These are phyloP conservation scores for Nothocercus nigrocapillus DNA, from an alignment of 2,113 vertebrate genomes.

Conservation along the genomic window DNA sequence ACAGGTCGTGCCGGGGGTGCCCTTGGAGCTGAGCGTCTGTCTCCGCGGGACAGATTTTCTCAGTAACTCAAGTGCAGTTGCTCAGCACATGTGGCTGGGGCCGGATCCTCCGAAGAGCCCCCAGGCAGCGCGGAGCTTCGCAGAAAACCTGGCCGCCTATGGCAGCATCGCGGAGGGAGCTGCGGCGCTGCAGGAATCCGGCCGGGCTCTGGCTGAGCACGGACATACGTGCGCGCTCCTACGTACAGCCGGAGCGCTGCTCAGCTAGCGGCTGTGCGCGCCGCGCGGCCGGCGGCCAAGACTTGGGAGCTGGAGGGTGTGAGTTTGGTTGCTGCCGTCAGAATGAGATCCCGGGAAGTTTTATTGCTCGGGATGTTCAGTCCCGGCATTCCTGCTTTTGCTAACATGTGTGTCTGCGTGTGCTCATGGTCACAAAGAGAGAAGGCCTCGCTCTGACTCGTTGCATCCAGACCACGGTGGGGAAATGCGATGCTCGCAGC, in stretches of 20 bases:
- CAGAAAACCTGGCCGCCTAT: neutral
- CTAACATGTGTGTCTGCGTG: too few species aligned
- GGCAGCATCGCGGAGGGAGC: neutral
- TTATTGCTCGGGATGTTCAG: neutral
- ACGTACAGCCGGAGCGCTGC: neutral
- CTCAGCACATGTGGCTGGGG: neutral
- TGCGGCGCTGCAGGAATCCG: neutral
- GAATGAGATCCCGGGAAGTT: neutral
- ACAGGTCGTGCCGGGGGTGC: neutral
- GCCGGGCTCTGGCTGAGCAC: neutral
- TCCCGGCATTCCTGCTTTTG: neutral
- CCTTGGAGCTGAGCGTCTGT: neutral
- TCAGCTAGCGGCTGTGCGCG: neutral
- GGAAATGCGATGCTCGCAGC: neutral
- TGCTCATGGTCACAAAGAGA: neutral
- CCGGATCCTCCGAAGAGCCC: slow-evolving; percentile 3
- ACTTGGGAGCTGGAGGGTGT: neutral
- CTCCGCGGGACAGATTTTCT: neutral
- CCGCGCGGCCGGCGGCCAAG: neutral
- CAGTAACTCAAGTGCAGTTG: neutral
- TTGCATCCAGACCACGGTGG: accelerated
- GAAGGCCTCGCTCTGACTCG: neutral
- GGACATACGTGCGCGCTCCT: neutral
- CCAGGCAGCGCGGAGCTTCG: neutral
- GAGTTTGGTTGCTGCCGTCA: neutral